Evolutionary conservation across 2,113 vertebrate species (phyloP).

Genomic region (Eulacestoma nigropectus): DNA sequence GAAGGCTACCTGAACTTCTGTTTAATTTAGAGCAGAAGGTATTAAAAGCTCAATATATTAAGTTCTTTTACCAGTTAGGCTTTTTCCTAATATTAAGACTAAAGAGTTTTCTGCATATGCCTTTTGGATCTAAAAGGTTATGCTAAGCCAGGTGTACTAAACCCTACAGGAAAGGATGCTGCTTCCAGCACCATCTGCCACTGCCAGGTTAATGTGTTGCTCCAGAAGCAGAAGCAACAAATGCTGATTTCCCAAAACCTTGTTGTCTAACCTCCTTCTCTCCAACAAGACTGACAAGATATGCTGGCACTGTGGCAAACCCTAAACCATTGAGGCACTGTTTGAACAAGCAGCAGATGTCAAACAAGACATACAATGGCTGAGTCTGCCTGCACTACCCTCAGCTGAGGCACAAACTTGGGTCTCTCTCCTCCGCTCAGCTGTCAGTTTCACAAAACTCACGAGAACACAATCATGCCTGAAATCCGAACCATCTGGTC

Average conservation of each 20-base stretch:
- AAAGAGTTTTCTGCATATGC: not conserved
- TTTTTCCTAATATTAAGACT: not conserved
- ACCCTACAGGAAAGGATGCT: not conserved
- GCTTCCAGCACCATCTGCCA: not conserved
- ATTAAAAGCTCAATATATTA: not conserved
- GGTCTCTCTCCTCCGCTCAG: not conserved
- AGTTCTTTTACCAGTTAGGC: not conserved
- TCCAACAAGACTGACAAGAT: not conserved
- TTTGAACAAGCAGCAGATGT: not conserved
- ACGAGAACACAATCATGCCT: not conserved
- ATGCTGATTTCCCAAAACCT: not conserved
- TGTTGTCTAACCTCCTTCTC: not conserved
- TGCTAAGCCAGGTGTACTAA: not conserved
- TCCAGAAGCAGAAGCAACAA: not conserved
- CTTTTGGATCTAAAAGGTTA: not conserved
- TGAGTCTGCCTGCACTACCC: not conserved
- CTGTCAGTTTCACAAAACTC: not conserved
- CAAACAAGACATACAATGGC: not conserved
- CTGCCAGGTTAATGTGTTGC: not conserved
- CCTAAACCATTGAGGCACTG: not conserved
- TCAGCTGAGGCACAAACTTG: not conserved
- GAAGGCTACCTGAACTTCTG: not conserved
- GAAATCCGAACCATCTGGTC: constrained; percentile 26
- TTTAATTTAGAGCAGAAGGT: not conserved
- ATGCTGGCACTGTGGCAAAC: not conserved